Conservation (phyloP, 2,888 invertebrate genomes). For the Nezara viridula region DNA sequence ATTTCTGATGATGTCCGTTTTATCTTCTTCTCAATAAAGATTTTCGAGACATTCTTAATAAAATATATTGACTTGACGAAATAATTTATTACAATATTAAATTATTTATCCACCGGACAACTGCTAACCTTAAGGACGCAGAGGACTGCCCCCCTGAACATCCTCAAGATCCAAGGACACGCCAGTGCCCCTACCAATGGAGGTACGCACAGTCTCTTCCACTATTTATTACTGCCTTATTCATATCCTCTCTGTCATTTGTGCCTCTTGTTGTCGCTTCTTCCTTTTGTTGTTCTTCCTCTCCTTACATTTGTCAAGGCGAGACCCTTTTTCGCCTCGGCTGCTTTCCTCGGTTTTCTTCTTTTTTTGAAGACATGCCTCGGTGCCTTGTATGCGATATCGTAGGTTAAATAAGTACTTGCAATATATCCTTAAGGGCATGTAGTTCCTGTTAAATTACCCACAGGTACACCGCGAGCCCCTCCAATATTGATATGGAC, state of each 20-base stretch:
- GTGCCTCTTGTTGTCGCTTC: slow-evolving; percentile 11
- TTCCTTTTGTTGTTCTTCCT: slow-evolving; percentile 11
- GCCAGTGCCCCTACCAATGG: background rate
- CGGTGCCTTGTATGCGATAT: background rate
- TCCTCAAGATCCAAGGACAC: background rate
- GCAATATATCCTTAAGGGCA: background rate
- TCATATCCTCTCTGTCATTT: slow-evolving; percentile 28
- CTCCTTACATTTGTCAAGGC: background rate
- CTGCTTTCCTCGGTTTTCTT: background rate
- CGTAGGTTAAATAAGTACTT: background rate
- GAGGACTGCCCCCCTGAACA: background rate
- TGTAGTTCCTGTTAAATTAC: background rate
- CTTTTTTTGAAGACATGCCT: background rate
- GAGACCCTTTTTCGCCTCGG: background rate
- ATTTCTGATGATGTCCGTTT: too few species aligned
- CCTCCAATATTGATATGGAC: slow-evolving; percentile 10
- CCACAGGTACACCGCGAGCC: background rate
- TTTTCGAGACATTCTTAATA: too few species aligned
- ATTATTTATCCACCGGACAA: background rate
- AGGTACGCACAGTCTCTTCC: background rate
- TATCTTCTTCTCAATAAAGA: too few species aligned
- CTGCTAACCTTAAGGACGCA: background rate
- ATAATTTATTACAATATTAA: background rate
- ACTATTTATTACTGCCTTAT: background rate
- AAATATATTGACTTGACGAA: background rate